Percentiles rank a stretch among this genome's conserved stretches.
Conservation (phyloP, 2,888 invertebrate genomes). For the Noctua fimbriata region DNA sequence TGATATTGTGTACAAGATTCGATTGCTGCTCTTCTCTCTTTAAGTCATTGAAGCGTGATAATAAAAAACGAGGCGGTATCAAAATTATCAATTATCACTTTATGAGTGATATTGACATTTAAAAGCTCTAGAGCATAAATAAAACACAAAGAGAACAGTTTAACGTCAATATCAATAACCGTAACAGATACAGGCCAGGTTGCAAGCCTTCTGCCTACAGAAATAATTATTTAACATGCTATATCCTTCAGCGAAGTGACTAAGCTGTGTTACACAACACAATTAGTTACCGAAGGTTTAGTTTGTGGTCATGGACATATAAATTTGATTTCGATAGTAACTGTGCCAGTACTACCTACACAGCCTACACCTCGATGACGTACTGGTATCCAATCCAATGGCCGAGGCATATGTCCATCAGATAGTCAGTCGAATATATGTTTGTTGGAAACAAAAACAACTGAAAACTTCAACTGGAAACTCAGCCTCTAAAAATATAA, state of each 20-base stretch:
- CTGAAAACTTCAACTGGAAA: too few species aligned
- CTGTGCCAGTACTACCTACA: background rate
- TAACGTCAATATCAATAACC: constrained; percentile 31
- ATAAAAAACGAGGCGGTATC: background rate
- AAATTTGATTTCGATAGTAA: background rate
- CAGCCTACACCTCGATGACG: background rate
- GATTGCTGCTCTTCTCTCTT: background rate
- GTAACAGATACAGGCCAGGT: constrained; percentile 23
- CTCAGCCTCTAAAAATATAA: too few species aligned
- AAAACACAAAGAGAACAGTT: constrained; percentile 9
- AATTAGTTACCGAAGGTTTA: background rate
- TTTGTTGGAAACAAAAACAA: too few species aligned
- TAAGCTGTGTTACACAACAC: constrained; percentile 7
- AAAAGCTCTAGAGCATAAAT: background rate
- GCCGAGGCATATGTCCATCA: too few species aligned
- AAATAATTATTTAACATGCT: constrained; percentile 35
- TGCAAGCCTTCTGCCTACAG: constrained; percentile 39
- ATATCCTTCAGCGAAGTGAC: constrained; percentile 18
- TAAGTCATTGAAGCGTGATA: background rate
- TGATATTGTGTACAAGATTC: background rate
- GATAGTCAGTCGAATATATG: too few species aligned
- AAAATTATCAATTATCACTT: too few species aligned
- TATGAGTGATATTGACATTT: background rate
- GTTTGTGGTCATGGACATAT: background rate
- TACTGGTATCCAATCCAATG: too few species aligned